Base-by-base conservation (phyloP, 2,888 invertebrate species). In the Mimumesa dahlbomi region DNA sequence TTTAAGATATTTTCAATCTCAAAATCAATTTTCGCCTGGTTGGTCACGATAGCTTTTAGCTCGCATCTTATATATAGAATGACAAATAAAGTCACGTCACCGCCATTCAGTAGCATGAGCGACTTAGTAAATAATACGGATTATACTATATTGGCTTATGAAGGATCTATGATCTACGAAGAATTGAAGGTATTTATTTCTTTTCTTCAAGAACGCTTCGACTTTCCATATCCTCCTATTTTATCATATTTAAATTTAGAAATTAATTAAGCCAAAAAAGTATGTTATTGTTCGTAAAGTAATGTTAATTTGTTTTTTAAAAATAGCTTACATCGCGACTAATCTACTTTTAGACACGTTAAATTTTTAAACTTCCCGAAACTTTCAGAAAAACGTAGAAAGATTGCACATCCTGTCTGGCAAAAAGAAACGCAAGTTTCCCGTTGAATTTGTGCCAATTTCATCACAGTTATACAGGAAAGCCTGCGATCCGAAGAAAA, bases 51-150 rank as follows among this genome's bases (percentile, higher is more conserved):
- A 9, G 64, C 72, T 1, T 62, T 75, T 42, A 78, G 69, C 18
- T 74, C 82, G 0, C 49, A 77, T 49, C 70, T 83, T 5, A 78
- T 82, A 54, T 73, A 77, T 21, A 69, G 53, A 11, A 77, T 78
- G 74, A 58, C 80, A 0, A 50, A 77, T 49, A 69, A 56, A 42
- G 18, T 67, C 11, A 14, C 54, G 3, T 31, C 29, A 2, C 49
- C 66, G n/a, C 76, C 82, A 5, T 83, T 83, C 43, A 21, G 19
- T 0, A 52, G 73, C 45, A 0, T 83, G 0, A 18, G 61, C 0
- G 49, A 61, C 13, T 49, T 83, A 16, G 36, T 79, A 9, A 64
- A 68, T 7, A 54, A 54, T 5, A 81, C 76, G 3, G 16, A 71
- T 4, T 82, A 73, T 29, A 46, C 34, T 5, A 7, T 81, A 1